Percentiles rank a stretch among this genome's conserved stretches.
Evolutionary conservation across 2,888 invertebrate species (phyloP).

Genomic region (Ctena decussata): DNA sequence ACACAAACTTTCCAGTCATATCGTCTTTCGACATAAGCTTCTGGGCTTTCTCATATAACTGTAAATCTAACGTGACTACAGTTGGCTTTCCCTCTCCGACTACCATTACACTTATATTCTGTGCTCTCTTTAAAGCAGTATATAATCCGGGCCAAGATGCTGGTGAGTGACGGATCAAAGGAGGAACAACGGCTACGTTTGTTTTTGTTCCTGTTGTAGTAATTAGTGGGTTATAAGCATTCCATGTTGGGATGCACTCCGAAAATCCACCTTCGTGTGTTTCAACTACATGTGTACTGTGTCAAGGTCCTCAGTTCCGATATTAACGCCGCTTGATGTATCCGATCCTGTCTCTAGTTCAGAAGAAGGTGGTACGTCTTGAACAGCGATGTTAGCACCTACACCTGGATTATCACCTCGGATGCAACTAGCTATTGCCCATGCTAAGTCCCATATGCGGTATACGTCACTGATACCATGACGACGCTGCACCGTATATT

Average conservation of each 20-base stretch:
- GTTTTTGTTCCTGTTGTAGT: background rate
- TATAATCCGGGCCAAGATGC: background rate
- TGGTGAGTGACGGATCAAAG: no score
- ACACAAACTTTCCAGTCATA: background rate
- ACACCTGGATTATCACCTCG: background rate
- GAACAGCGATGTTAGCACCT: background rate
- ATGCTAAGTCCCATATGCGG: constrained; percentile 8
- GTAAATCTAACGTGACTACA: background rate
- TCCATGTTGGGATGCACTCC: background rate
- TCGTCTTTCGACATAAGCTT: background rate
- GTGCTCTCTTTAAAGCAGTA: background rate
- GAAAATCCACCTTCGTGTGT: background rate
- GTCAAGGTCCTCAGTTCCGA: background rate
- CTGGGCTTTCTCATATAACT: constrained; percentile 5
- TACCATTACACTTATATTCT: background rate
- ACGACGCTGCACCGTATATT: background rate
- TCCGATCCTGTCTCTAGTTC: background rate
- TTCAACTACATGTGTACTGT: background rate
- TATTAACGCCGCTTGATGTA: background rate
- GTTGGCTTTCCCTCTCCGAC: background rate
- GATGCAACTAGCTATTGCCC: background rate
- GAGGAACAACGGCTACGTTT: background rate
- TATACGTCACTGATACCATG: constrained; percentile 3
- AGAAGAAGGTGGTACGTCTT: background rate
- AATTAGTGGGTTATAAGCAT: background rate